phyloP scores from a whole-genome alignment of 2,797 vertebrate genomes.

The Hydrocynus forskahlii region DNA sequence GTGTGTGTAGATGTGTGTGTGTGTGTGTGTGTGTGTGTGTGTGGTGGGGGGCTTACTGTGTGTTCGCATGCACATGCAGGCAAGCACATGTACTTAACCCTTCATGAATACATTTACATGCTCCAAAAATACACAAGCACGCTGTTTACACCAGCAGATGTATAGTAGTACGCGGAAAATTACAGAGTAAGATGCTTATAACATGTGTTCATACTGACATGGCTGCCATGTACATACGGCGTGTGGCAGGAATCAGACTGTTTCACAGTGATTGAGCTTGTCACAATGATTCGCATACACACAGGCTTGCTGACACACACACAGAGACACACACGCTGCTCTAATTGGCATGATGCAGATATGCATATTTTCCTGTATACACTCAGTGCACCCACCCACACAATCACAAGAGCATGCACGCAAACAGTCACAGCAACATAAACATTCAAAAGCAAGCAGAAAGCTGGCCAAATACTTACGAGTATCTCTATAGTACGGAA shows the following conservation, averaged over 20 bases:
- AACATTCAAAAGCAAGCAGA: constrained; percentile 2
- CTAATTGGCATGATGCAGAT: constrained; percentile 10
- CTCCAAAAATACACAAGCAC: constrained; percentile 15
- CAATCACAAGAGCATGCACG: not conserved
- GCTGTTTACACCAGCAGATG: constrained; percentile 14
- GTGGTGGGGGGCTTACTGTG: constrained; percentile 50
- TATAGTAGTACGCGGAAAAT: constrained; percentile 17
- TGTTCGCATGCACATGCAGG: constrained; percentile 35
- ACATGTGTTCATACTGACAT: constrained; percentile 32
- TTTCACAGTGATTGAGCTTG: constrained; percentile 38
- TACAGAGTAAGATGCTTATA: not conserved
- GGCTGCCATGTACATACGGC: constrained; percentile 1
- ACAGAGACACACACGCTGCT: constrained; percentile 13
- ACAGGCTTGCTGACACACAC: constrained; percentile 7
- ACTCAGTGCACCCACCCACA: not conserved
- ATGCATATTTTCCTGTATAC: constrained; percentile 2
- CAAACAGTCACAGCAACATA: constrained; percentile 16
- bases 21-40: too few species aligned
- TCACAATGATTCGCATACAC: constrained; percentile 20
- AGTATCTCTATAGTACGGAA: not conserved
- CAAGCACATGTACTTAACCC: constrained; percentile 39
- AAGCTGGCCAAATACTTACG: too few species aligned
- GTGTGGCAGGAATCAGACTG: constrained; percentile 20
- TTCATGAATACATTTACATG: constrained; percentile 24
- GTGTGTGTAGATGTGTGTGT: not conserved